Conservation (phyloP, 2,888 invertebrate species). For the Chamaedrilus cognettii region DNA sequence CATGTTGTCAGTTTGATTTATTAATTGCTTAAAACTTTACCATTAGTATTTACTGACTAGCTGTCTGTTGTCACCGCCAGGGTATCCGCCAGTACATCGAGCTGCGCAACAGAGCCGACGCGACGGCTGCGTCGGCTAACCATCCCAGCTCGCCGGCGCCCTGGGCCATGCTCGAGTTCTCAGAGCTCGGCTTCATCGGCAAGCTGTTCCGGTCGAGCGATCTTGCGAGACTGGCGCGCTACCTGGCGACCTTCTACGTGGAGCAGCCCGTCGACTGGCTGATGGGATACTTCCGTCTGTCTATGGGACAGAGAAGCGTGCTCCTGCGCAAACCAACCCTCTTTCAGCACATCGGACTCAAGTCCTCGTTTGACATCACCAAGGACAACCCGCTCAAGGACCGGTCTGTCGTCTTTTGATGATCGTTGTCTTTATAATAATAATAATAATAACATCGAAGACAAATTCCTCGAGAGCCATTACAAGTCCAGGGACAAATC, state of each 20-base stretch:
- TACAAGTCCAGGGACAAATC: no score
- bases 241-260: constrained; percentile 36
- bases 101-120: not conserved
- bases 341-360: constrained; percentile 44
- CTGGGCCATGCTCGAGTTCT: constrained; percentile 56
- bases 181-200: constrained; percentile 55
- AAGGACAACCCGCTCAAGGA: constrained; percentile 55
- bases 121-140: not conserved
- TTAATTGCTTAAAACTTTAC: not conserved
- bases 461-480: no score
- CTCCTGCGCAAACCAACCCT: constrained; percentile 37
- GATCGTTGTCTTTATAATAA: no score
- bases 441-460: no score
- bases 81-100: not conserved
- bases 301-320: constrained; percentile 31
- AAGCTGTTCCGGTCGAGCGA: constrained; percentile 48
- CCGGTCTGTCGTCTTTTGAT: no score
- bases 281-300: constrained; percentile 29
- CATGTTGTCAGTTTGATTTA: no score
- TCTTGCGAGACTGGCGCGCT: constrained; percentile 37
- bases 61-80: not conserved
- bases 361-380: constrained; percentile 50
- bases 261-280: constrained; percentile 42
- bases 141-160: no score
- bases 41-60: no score